Evolutionary conservation across 2,888 invertebrate genomes (phyloP).

Genomic region (Yponomeuta malinellus): DNA sequence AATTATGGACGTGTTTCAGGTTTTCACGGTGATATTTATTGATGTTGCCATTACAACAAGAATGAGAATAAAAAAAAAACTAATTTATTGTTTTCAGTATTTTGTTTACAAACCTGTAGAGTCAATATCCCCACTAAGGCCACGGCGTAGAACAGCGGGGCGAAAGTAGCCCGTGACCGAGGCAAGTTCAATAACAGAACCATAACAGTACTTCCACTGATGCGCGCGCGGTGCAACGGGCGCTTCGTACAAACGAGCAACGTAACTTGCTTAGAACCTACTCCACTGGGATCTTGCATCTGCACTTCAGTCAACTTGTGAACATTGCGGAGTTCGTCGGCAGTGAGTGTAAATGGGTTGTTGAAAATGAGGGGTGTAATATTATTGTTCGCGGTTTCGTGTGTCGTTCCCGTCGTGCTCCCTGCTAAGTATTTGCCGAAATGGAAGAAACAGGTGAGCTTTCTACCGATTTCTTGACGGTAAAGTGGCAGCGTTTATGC

Average conservation of each 20-base stretch:
- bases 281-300: neutral
- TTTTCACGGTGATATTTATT: too few species aligned
- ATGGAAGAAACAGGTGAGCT: slow-evolving; percentile 85
- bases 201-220: slow-evolving; percentile 50
- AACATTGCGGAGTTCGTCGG: neutral
- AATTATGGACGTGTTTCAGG: too few species aligned
- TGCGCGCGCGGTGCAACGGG: slow-evolving; percentile 25
- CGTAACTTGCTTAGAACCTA: neutral
- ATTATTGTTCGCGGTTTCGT: slow-evolving; percentile 39
- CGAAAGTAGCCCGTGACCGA: slow-evolving; percentile 54
- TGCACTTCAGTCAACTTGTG: neutral
- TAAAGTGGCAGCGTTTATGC: neutral
- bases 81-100: too few species aligned
- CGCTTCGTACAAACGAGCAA: neutral
- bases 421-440: slow-evolving; percentile 81
- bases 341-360: slow-evolving; percentile 8
- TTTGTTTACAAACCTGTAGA: neutral
- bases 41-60: too few species aligned
- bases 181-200: slow-evolving; percentile 68
- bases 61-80: too few species aligned
- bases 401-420: slow-evolving; percentile 41
- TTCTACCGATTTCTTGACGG: slow-evolving; percentile 7
- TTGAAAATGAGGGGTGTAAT: slow-evolving; percentile 37
- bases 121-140: slow-evolving; percentile 33
- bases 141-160: slow-evolving; percentile 30